Percentiles rank a stretch among this genome's conserved stretches.
Conservation (phyloP, 2,113 vertebrate genomes). For the Pelobates fuscus region DNA sequence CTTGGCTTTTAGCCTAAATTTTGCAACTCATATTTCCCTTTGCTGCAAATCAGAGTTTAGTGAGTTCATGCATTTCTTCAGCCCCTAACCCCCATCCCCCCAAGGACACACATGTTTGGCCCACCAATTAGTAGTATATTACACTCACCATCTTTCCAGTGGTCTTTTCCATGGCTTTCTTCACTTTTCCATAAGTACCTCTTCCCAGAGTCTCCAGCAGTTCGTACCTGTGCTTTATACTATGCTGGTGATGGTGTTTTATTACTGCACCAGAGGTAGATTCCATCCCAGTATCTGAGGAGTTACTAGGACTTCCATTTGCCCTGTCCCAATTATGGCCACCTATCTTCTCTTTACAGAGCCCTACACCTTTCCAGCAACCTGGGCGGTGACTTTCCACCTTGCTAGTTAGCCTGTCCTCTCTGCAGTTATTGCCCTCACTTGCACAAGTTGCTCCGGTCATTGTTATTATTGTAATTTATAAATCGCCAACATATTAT, state of each 20-base stretch:
- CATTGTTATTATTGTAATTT: slow-evolving; percentile 5
- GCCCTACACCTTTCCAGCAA: slow-evolving; percentile 49
- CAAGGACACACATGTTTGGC: no score
- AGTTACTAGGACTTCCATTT: neutral
- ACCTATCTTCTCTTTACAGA: slow-evolving; percentile 22
- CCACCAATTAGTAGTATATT: no score
- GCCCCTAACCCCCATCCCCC: no score
- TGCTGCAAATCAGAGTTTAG: no score
- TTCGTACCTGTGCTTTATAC: slow-evolving; percentile 73
- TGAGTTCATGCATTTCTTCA: no score
- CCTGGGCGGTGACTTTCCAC: slow-evolving; percentile 55
- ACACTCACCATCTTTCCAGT: slow-evolving; percentile 70
- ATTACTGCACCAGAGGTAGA: slow-evolving; percentile 61
- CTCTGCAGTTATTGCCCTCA: neutral
- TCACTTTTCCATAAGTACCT: slow-evolving; percentile 78
- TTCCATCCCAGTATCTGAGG: neutral
- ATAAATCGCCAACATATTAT: no score
- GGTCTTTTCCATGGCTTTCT: slow-evolving; percentile 70
- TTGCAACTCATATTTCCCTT: no score
- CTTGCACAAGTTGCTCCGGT: slow-evolving; percentile 30
- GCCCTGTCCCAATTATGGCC: slow-evolving; percentile 19
- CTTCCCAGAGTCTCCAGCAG: slow-evolving; percentile 76
- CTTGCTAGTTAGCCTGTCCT: slow-evolving; percentile 64
- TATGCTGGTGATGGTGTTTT: slow-evolving; percentile 79
- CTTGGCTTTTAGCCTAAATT: no score